phyloP scores from a whole-genome alignment of 2,113 vertebrate genomes.

The Ovis canadensis region DNA sequence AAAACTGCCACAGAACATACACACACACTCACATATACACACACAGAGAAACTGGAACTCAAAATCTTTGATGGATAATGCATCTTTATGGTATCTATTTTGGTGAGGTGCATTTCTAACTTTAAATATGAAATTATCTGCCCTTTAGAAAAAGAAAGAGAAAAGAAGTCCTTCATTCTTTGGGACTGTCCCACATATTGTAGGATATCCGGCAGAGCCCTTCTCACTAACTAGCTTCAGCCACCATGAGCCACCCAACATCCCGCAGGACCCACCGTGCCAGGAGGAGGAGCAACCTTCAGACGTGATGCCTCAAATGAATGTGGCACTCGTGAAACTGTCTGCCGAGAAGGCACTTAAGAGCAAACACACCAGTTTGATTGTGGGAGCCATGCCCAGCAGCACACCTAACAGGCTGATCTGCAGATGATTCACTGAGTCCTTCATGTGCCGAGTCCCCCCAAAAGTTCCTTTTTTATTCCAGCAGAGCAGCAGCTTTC shows the following conservation, averaged over 20 bases:
- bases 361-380: background rate
- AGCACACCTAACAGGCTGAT: background rate
- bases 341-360: background rate
- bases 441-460: background rate
- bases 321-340: accelerated
- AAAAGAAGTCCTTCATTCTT: background rate
- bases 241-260: background rate
- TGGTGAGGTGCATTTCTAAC: background rate
- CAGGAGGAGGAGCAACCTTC: background rate
- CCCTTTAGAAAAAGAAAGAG: background rate
- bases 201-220: too few species aligned
- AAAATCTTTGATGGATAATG: background rate
- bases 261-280: accelerated
- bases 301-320: accelerated
- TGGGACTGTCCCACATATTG: background rate
- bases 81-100: background rate
- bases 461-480: background rate
- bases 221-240: background rate
- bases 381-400: background rate
- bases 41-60: background rate
- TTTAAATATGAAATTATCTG: background rate
- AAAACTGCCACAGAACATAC: background rate
- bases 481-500: background rate
- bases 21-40: background rate
- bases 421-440: background rate